Percentiles rank a stretch among this genome's conserved stretches.
Conservation (phyloP, 2,888 invertebrate species). For the Conchocele bisecta region DNA sequence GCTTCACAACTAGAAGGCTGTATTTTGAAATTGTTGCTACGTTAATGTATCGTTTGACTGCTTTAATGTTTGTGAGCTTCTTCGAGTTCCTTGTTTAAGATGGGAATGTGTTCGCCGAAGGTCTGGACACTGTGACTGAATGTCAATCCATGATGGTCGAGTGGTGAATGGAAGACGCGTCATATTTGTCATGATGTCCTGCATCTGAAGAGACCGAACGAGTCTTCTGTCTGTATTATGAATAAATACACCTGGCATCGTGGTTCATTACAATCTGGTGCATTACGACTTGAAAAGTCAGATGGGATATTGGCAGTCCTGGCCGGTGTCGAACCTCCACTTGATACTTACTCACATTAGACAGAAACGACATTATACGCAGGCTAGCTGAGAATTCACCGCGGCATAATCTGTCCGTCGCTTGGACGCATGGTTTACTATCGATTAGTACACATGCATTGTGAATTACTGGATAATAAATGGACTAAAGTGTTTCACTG, state of each 20-base stretch:
- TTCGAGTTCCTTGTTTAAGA: slow-evolving; percentile 27
- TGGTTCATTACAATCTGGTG: slow-evolving; percentile 31
- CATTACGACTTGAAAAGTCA: slow-evolving; percentile 44
- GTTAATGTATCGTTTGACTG: slow-evolving; percentile 49
- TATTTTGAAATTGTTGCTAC: slow-evolving; percentile 20
- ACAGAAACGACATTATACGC: slow-evolving; percentile 51
- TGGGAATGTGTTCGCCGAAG: slow-evolving; percentile 43
- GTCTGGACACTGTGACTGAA: slow-evolving; percentile 41
- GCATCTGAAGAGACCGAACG: slow-evolving; percentile 16
- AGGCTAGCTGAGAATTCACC: slow-evolving; percentile 61
- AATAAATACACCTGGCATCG: slow-evolving; percentile 22
- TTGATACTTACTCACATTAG: slow-evolving; percentile 43
- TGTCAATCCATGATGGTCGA: slow-evolving; percentile 27
- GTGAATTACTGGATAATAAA: too few species aligned
- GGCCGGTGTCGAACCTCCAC: slow-evolving; percentile 30
- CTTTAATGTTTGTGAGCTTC: slow-evolving; percentile 13
- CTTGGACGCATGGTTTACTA: too few species aligned
- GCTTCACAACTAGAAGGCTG: slow-evolving; percentile 37
- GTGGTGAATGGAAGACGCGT: slow-evolving; percentile 34
- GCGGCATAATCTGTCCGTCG: slow-evolving; percentile 52
- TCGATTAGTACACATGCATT: too few species aligned
- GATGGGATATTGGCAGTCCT: slow-evolving; percentile 37
- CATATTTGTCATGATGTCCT: slow-evolving; percentile 15
- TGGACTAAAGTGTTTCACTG: slow-evolving; percentile 4
- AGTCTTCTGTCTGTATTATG: slow-evolving; percentile 24